These are phyloP conservation scores for Stegodyphus mimosarum DNA, from an alignment of 1,140 invertebrate genomes.

Conservation along the genomic window DNA sequence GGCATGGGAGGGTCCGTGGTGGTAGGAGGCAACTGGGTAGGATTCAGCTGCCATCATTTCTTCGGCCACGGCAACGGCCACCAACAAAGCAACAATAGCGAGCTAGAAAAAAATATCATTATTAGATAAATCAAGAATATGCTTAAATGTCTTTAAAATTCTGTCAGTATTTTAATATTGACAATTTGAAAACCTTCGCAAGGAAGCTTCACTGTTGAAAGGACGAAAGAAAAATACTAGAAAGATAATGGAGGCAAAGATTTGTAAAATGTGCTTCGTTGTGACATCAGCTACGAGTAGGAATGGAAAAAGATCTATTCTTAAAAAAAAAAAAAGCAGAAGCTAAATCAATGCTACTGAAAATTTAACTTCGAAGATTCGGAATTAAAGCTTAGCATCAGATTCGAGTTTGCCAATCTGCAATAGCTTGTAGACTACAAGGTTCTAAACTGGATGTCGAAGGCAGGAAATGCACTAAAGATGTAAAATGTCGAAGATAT, in stretches of 20 bases:
- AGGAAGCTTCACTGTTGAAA: not conserved
- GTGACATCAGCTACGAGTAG: too few relatives aligned
- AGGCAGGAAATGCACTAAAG: too few relatives aligned
- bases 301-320: too few relatives aligned
- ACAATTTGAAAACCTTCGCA: not conserved
- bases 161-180: not conserved
- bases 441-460: too few relatives aligned
- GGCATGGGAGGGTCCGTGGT: conserved; percentile 18
- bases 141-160: not conserved
- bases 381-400: too few relatives aligned
- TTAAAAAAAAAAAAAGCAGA: too few relatives aligned
- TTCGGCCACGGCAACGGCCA: conserved; percentile 53
- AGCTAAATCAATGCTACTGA: too few relatives aligned
- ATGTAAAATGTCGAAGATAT: too few relatives aligned
- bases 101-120: conserved; percentile 14
- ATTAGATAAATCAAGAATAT: not conserved
- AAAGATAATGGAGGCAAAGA: not conserved
- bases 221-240: too few relatives aligned
- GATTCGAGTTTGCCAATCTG: too few relatives aligned
- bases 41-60: conserved; percentile 50
- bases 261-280: not conserved
- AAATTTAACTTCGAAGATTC: too few relatives aligned
- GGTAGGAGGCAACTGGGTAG: conserved; percentile 51
- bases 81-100: conserved; percentile 39
- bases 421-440: too few relatives aligned